These are phyloP conservation scores for Phaethornis superciliosus DNA, from an alignment of 2,113 vertebrate genomes.

Conservation along the genomic window DNA sequence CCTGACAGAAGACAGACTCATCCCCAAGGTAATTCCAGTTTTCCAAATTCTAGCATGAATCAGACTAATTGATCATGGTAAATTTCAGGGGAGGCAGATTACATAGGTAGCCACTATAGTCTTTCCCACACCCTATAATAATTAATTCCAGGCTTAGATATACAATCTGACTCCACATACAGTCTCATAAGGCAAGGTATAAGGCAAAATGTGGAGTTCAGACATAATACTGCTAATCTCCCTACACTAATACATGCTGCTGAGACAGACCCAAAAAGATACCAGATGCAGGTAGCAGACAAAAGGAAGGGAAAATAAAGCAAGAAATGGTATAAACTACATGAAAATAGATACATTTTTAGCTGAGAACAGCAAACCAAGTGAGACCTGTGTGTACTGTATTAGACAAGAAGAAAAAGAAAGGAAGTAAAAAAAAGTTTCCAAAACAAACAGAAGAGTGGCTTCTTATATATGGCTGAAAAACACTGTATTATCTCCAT, in stretches of 20 bases:
- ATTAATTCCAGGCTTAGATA: neutral
- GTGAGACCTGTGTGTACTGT: neutral
- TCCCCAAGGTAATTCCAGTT: neutral
- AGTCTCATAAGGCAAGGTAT: neutral
- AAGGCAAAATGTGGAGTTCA: neutral
- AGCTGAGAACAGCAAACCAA: neutral
- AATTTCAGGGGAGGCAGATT: neutral
- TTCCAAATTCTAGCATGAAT: neutral
- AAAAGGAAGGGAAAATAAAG: neutral
- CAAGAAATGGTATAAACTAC: neutral
- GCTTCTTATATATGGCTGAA: neutral
- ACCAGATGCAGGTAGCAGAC: rapidly evolving
- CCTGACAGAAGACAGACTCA: neutral
- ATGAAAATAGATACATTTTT: neutral
- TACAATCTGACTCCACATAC: neutral
- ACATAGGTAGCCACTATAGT: neutral
- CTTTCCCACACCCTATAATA: neutral
- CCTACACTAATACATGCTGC: neutral
- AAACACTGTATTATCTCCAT: neutral
- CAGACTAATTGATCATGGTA: neutral
- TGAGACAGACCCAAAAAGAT: neutral
- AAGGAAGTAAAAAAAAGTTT: neutral
- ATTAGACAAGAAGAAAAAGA: neutral
- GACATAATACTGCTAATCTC: neutral
- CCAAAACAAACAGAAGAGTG: neutral